Evolutionary conservation across 2,797 vertebrate genomes (phyloP), one percentile per base, ranked within the genome.

Genomic region (Vireo griseus): DNA sequence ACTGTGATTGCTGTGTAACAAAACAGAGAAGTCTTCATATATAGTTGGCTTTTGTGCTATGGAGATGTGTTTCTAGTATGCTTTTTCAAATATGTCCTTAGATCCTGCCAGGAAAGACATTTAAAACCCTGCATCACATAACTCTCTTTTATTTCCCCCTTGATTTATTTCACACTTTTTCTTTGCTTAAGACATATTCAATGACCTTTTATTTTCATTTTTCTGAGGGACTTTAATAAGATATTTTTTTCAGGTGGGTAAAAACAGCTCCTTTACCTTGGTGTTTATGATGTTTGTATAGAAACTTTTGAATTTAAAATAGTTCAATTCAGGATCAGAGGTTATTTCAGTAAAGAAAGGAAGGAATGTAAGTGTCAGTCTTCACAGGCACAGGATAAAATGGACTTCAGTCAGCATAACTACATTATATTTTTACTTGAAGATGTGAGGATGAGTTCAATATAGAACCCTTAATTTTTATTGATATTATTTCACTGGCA

Each of bases 31-130:
- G 19, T 61, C 18, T 57, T 83, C 68, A 62, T 13, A 45, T 7
- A 28, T 3, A 62, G 59, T 25, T 78, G 33, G 6, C 14, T 83
- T 89, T 74, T 3, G 1, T 62, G 22, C 25, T 80, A 5, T 44
- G n/a, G 63, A 74, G 35, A 71, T 0, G 0, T 6, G 16, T 42
- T 90, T 8, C 40, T 79, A 50, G 29, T 21, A 40, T 0, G 1
- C 5, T n/a, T 58, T 88, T 91, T 63, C 55, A 85, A 79, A 59
- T 37, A 52, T 5, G 11, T 20, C 52, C 33, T 52, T 66, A 69
- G 7, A 21, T 61, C 40, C 45, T 74, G 31, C 10, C 81, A 85
- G 31, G 19, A 83, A 37, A 0, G 0, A 51, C 17, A 74, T 79
- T 61, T 88, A 77, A 74, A 86, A 67, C 16, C 4, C 86, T 79